phyloP scores from a whole-genome alignment of 35 echinoderm and acorn worm genomes.

The Chiridota heheva region DNA sequence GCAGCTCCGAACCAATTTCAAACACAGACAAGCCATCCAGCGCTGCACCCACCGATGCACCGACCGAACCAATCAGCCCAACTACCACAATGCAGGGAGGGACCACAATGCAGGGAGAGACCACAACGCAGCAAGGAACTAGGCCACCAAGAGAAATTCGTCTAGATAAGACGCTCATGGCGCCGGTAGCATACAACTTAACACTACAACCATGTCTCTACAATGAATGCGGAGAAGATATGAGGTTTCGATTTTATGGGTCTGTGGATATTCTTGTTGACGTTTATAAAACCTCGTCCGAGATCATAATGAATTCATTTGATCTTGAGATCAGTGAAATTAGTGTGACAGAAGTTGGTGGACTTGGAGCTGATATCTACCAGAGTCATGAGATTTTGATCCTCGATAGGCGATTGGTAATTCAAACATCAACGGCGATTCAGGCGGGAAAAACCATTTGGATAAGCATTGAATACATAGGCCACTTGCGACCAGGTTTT shows the following conservation, averaged over 20 bases:
- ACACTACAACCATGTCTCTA: constrained; percentile 72
- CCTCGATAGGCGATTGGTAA: constrained; percentile 62
- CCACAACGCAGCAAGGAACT: background rate
- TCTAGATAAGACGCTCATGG: constrained; percentile 52
- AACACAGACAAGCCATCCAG: background rate
- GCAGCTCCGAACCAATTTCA: background rate
- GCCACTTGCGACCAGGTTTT: constrained; percentile 57
- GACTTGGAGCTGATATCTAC: constrained; percentile 1
- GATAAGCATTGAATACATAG: constrained; percentile 62
- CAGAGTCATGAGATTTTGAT: background rate
- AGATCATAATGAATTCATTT: constrained; percentile 68
- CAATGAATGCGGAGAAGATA: constrained; percentile 26
- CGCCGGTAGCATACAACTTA: constrained; percentile 57
- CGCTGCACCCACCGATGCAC: background rate
- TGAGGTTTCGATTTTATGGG: constrained; percentile 88
- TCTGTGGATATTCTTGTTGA: constrained; percentile 62
- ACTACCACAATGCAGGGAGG: background rate
- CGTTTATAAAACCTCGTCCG: constrained; percentile 28
- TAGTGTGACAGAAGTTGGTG: constrained; percentile 16
- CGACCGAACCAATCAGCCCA: background rate
- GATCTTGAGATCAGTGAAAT: constrained; percentile 38
- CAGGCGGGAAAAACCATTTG: constrained; percentile 25
- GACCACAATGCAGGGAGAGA: background rate
- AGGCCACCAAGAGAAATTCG: background rate
- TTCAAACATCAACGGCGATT: constrained; percentile 31